These are phyloP conservation scores for Sebastes kiyomatsui DNA, from an alignment of 2,797 vertebrate species.

Conservation along the genomic window DNA sequence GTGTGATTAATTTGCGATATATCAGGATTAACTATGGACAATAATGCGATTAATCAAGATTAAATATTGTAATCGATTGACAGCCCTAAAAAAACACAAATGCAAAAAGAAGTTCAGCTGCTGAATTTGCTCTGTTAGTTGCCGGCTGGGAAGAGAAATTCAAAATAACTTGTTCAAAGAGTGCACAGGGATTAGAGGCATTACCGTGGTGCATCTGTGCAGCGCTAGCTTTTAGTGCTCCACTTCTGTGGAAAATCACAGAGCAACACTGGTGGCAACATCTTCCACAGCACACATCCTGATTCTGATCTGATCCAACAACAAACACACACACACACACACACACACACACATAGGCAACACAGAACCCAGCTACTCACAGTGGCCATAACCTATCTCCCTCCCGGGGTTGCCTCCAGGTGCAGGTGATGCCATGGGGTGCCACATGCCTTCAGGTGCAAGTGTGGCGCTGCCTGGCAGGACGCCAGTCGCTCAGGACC, in stretches of 20 bases:
- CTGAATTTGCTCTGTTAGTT: not conserved
- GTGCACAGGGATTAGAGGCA: conserved; percentile 44
- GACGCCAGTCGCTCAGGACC: conserved; percentile 32
- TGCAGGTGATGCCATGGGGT: conserved; percentile 64
- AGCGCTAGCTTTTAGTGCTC: conserved; percentile 15
- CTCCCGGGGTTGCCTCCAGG: conserved; percentile 58
- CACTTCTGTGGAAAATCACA: conserved; percentile 20
- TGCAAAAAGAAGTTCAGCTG: not conserved
- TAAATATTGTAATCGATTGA: too few species aligned
- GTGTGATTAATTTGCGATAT: too few species aligned
- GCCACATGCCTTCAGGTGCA: conserved; percentile 73
- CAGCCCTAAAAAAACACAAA: not conserved
- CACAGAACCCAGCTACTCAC: conserved; percentile 65
- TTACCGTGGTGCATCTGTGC: conserved; percentile 53
- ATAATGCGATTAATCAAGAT: too few species aligned
- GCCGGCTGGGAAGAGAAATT: not conserved
- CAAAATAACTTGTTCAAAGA: conserved; percentile 35
- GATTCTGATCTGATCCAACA: not conserved
- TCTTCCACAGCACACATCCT: not conserved
- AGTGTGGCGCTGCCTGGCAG: conserved; percentile 32
- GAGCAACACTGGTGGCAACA: not conserved
- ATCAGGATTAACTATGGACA: too few species aligned
- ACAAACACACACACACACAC: not conserved
- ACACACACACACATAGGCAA: not conserved
- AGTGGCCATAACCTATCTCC: conserved; percentile 70